phyloP scores from a whole-genome alignment of 2,113 vertebrate genomes.

The Pao palembangensis region DNA sequence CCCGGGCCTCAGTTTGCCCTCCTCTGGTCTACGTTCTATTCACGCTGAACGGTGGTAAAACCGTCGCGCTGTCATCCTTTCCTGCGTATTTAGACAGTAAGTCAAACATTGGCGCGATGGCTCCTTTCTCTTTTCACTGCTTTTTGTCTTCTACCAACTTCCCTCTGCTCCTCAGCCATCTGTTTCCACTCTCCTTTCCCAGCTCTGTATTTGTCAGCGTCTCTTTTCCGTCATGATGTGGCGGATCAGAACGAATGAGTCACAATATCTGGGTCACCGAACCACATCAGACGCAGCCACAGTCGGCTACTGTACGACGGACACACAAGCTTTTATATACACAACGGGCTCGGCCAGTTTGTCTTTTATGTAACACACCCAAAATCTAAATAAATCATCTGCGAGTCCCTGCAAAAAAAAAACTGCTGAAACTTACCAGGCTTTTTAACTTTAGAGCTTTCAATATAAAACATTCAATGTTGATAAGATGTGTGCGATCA shows the following conservation, averaged over 20 bases:
- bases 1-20: too few relatives aligned
- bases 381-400: background rate
- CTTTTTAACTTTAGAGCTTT: too few relatives aligned
- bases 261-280: conserved; percentile 39
- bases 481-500: too few relatives aligned
- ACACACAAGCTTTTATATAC: conserved; percentile 1
- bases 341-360: background rate
- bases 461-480: too few relatives aligned
- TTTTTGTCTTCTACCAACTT: background rate
- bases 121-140: background rate
- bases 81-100: conserved; percentile 11
- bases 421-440: too few relatives aligned
- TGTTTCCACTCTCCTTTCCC: background rate
- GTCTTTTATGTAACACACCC: background rate
- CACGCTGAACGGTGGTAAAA: background rate
- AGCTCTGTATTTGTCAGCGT: background rate
- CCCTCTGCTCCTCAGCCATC: background rate
- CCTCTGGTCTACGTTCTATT: too few relatives aligned
- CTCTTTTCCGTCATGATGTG: conserved; percentile 12
- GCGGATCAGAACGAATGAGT: conserved; percentile 42
- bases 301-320: conserved; percentile 42
- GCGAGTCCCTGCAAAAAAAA: too few relatives aligned
- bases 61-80: conserved; percentile 30
- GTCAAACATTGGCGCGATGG: background rate
- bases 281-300: conserved; percentile 32